These are phyloP conservation scores for Spheniscus humboldti DNA, from an alignment of 2,797 vertebrate species.

Conservation along the genomic window DNA sequence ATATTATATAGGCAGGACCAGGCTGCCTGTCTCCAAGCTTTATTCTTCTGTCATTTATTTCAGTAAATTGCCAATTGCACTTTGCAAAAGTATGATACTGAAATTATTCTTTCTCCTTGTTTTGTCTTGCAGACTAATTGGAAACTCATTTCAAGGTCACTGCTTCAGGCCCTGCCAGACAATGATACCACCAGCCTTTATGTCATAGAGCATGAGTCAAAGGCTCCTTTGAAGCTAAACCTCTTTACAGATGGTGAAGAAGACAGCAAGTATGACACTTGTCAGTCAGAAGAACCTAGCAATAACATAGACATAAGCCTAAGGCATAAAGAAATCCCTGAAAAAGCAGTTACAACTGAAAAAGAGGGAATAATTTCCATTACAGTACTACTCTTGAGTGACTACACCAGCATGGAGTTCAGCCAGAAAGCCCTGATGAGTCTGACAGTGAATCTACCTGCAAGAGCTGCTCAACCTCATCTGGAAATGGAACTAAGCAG, in stretches of 20 bases:
- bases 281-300: neutral
- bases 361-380: neutral
- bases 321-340: neutral
- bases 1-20: no score
- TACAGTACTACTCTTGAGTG: neutral
- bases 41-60: no score
- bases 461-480: neutral
- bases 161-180: neutral
- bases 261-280: neutral
- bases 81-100: no score
- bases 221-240: neutral
- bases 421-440: neutral
- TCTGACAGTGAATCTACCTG: neutral
- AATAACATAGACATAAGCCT: neutral
- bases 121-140: neutral
- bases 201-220: neutral
- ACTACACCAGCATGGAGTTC: neutral
- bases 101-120: neutral
- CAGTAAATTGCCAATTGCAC: no score
- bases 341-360: neutral
- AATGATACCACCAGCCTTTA: neutral
- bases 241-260: neutral
- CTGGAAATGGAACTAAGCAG: neutral
- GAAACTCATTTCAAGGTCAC: neutral
- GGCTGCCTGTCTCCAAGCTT: no score